Evolutionary conservation across 2,888 invertebrate species (phyloP), one percentile per base, ranked within the genome.

Genomic region (Malachius bipustulatus): DNA sequence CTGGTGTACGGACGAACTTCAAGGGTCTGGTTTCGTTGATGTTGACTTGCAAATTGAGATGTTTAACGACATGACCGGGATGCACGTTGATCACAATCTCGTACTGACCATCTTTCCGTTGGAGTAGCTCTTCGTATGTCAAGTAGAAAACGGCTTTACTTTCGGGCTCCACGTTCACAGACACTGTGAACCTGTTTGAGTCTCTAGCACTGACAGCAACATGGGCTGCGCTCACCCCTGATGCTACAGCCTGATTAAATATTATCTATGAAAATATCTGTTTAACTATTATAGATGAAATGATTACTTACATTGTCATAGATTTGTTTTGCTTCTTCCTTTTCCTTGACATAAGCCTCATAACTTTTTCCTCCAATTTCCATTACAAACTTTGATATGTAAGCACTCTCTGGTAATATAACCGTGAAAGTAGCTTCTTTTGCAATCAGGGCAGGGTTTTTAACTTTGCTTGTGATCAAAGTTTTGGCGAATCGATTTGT

Each of bases 351-450:
- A n/a, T n/a, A n/a, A n/a, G n/a, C n/a, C n/a, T n/a, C n/a, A n/a
- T n/a, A n/a, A n/a, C n/a, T n/a, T n/a, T 72, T 74, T 13, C 73
- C 75, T 37, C 68, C 69, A 6, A 76, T 63, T 36, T 70, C 73
- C 79, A 80, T 78, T 26, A 70, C 57, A 52, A 80, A 80, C 33
- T 73, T 73, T 26, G 76, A 73, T 45, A 80, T 77, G 55, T 75
- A 80, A 1, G 79, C 79, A 1, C 74, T 71, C 40, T 79, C 76
- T 0, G 81, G 81, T 31, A 80, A 57, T 10, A 77, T 66, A 4
- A 80, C 69, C 30, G 71, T 67, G 60, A 80, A 80, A 30, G 67
- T 64, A 3, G 75, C 71, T 55, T 81, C 77, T 44, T 75, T 73
- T 1, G 78, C 62, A 6, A 55, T 59, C 31, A 64, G 61, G 4